phyloP scores from a whole-genome alignment of 1,140 invertebrate genomes.

The Papilio glaucus region DNA sequence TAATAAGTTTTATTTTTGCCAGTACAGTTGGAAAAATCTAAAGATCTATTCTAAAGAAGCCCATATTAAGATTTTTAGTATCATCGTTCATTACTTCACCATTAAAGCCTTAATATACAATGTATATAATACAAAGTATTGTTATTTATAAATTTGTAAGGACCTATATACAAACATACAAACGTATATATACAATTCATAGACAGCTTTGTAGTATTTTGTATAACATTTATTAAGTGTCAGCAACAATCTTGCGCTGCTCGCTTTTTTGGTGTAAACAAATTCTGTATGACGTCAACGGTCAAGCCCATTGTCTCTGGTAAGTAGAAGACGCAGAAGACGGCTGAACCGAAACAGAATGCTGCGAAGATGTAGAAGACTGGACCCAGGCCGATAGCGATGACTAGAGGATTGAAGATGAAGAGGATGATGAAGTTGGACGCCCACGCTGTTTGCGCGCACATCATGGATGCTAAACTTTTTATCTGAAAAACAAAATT shows the following conservation, averaged over 20 bases:
- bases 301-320: conserved; percentile 88
- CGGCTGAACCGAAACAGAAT: conserved; percentile 70
- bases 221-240: not conserved
- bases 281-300: conserved; percentile 84
- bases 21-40: no score
- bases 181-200: no score
- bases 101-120: no score
- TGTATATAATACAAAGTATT: no score
- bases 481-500: conserved; percentile 51
- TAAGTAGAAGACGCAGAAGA: conserved; percentile 83
- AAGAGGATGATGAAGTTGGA: conserved; percentile 56
- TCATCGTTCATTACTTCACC: no score
- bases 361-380: conserved; percentile 80
- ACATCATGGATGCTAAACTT: conserved; percentile 52
- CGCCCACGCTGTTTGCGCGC: conserved; percentile 52
- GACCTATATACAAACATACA: not conserved
- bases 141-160: no score
- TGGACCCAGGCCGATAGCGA: conserved; percentile 78
- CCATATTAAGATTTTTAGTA: no score
- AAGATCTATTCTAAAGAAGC: no score
- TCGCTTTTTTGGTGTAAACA: conserved; percentile 3
- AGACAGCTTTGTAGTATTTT: no score
- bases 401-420: conserved; percentile 67
- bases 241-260: not conserved
- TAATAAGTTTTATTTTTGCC: no score